Base-by-base conservation (phyloP, 2,888 invertebrate species). In the Ornithoptera alexandrae region DNA sequence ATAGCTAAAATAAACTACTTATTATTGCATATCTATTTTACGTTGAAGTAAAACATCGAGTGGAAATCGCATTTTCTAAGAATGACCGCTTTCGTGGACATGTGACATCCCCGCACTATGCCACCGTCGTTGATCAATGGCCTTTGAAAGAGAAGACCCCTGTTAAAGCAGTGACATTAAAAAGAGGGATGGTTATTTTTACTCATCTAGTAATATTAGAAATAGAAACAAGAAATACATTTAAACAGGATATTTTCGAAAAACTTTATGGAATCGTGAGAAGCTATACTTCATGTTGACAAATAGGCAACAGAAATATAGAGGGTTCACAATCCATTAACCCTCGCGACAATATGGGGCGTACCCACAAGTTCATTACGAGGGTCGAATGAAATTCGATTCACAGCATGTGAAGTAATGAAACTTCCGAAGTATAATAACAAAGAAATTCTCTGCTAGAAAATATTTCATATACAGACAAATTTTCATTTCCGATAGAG, bases 401-500 rank as follows among this genome's bases (percentile, higher is more conserved):
- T 73, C 75, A 77, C 76, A 77, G 77, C 77, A 78, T 76, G 76
- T 73, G 73, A 71, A 62, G 72, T 74, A 78, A 81, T 76, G 74
- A 74, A 76, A 75, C 78, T 78, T 77, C 74, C 73, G 71, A 71
- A 73, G 67, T 30, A 30, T 30, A 30, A 30, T 77, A 75, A 76
- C 68, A 77, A 74, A 72, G 76, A 75, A 79, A 80, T 79, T 76
- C 74, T 76, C 62, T 74, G 71, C 76, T 75, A 78, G 76, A 81
- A 79, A 79, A 76, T 72, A 74, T 71, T 75, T 72, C 71, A 74
- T 70, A 76, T 63, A 68, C 73, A 74, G 74, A 73, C 67, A 65
- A 65, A 70, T 71, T 76, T 78, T 81, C 78, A 83, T 82, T 84
- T 84, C 83, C 84, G 78, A 72, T 67, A 72, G 74, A 67, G 73